A percentile compares a stretch with the other conserved stretches of the same genome.
Conservation (phyloP, 1,140 invertebrate genomes). For the Leucophenga varia region DNA sequence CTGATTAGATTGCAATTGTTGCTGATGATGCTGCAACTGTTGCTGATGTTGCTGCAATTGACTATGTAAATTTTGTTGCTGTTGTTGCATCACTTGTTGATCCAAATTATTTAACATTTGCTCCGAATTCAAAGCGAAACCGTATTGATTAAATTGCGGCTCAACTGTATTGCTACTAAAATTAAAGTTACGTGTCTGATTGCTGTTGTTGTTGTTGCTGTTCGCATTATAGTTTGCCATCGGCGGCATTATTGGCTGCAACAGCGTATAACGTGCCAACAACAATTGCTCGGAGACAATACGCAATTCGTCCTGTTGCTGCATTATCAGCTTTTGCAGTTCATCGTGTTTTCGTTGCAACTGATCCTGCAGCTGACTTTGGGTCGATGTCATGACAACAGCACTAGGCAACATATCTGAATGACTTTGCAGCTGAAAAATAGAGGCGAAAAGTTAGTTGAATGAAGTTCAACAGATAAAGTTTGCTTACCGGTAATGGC, state of each 20-base stretch:
- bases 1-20: slow-evolving; percentile 14
- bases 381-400: slow-evolving; percentile 62
- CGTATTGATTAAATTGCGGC: slow-evolving; percentile 51
- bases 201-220: slow-evolving; percentile 11
- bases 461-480: neutral
- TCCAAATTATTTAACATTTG: slow-evolving; percentile 44
- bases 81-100: slow-evolving; percentile 50
- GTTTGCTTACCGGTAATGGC: slow-evolving; percentile 34
- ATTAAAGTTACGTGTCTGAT: slow-evolving; percentile 27
- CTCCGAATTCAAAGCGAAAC: slow-evolving; percentile 42
- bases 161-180: slow-evolving; percentile 38
- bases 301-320: slow-evolving; percentile 82
- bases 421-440: slow-evolving; percentile 14
- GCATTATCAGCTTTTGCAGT: slow-evolving; percentile 78
- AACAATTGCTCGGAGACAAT: slow-evolving; percentile 81
- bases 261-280: slow-evolving; percentile 76
- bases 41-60: slow-evolving; percentile 28
- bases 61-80: slow-evolving; percentile 42
- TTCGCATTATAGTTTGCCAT: slow-evolving; percentile 60
- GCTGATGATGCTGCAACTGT: slow-evolving; percentile 24
- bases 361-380: slow-evolving; percentile 72
- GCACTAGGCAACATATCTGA: slow-evolving; percentile 34
- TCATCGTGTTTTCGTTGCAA: slow-evolving; percentile 82
- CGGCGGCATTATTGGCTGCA: slow-evolving; percentile 62
- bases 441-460: neutral